Evolutionary conservation across 2,797 vertebrate species (phyloP), one percentile per base, ranked within the genome.

Genomic region (Morelia viridis): DNA sequence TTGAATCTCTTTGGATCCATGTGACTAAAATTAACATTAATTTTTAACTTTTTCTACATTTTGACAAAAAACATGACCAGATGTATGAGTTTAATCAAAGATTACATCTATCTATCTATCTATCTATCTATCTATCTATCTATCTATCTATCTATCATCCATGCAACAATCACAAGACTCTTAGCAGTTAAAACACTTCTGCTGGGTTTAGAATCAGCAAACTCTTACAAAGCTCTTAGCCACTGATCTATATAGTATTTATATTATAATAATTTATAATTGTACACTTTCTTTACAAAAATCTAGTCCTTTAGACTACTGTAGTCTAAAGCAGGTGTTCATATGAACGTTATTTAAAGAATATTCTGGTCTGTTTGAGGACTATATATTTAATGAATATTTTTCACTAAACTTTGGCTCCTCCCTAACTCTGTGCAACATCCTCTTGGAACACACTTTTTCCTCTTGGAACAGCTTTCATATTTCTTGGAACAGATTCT

Each of bases 81-180:
- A 7, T 46, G 46, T 60, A 90, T 64, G 90, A 94, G 93, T 71
- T 92, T 93, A 94, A 83, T 60, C 90, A 17, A 24, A 93, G 26
- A 5, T 57, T 83, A n/a, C 8, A 17, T 35, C 31, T 3, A 10
- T 80, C 35, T 19, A 5, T 80, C 35, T 7, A 17, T 68, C n/a
- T 4, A 31, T 35, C n/a, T 3, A 5, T 6, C 50, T 53, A 53
- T 53, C 50, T 53, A 2, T 7, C 71, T n/a, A n/a, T 68, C 64
- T 9, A 68, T 31, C 65, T 3, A 41, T 76, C 17, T 17, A 24
- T 76, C 71, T 8, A 22, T 76, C 19, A 24, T 80, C 71, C 46
- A 46, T 46, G 71, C 19, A 19, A 80, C 35, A 46, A 80, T 19
- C 41, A 35, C 46, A 80, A 80, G 76, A 35, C 53, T 15, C 50